Percentiles rank a stretch among this genome's conserved stretches.
These are phyloP conservation scores for Drosophila prostipennis DNA, from an alignment of 2,888 invertebrate species.

Conservation along the genomic window DNA sequence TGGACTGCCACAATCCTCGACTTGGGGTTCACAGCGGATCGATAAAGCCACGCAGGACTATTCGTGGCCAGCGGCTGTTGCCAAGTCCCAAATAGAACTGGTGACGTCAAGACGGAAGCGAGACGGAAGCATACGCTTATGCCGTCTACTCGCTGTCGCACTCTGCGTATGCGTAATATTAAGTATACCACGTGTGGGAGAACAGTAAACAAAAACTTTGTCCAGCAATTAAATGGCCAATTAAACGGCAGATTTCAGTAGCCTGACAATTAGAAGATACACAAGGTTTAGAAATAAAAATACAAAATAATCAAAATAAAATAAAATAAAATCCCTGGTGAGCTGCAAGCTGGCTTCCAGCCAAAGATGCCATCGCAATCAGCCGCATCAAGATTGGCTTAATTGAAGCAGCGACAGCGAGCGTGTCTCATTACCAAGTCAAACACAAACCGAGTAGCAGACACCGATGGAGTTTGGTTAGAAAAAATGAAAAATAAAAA, in stretches of 20 bases:
- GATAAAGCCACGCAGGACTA: conserved; percentile 62
- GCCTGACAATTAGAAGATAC: conserved; percentile 30
- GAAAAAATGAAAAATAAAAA: conserved; percentile 3
- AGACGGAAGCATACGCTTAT: conserved; percentile 41
- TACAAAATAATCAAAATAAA: conserved; percentile 1
- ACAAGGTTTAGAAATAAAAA: conserved; percentile 8
- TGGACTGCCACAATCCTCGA: conserved; percentile 46
- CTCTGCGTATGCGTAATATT: conserved; percentile 52
- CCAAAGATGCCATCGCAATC: conserved; percentile 45
- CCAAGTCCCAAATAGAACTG: conserved; percentile 73
- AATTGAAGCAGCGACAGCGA: conserved; percentile 55
- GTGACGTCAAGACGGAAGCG: conserved; percentile 80
- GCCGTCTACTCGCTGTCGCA: conserved; percentile 10
- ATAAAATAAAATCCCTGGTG: conserved; percentile 6
- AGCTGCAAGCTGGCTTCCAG: conserved; percentile 18
- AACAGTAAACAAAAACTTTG: conserved; percentile 16
- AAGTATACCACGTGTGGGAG: conserved; percentile 53
- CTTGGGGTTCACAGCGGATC: conserved; percentile 57
- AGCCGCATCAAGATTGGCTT: conserved; percentile 53
- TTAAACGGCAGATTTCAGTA: conserved; percentile 28
- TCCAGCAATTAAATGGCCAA: conserved; percentile 30
- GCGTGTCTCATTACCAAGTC: conserved; percentile 61
- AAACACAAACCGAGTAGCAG: conserved; percentile 48
- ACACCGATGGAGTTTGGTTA: conserved; percentile 13
- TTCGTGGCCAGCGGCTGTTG: conserved; percentile 51